Conservation (phyloP, 1,140 invertebrate species). For the Brachionus calyciflorus region DNA sequence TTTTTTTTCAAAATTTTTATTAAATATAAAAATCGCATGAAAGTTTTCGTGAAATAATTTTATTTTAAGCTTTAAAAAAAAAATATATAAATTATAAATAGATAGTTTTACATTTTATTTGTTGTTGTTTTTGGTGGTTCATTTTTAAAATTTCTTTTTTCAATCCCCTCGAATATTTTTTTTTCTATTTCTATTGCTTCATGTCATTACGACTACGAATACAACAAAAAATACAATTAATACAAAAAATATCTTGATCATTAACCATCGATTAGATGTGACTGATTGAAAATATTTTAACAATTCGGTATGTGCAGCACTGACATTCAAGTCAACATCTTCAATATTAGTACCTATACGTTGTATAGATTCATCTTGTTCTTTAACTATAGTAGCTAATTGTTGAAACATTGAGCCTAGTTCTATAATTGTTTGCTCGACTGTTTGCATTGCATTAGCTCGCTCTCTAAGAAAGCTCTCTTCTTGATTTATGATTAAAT, state of each 20-base stretch:
- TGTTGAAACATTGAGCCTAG: constrained; percentile 97
- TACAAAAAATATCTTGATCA: constrained; percentile 98
- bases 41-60: background rate
- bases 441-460: constrained; percentile 96
- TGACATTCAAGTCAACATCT: constrained; percentile 90
- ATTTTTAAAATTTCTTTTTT: background rate
- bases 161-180: background rate
- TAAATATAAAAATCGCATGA: background rate
- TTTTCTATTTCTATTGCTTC: background rate
- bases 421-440: constrained; percentile 97
- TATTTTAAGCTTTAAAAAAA: background rate
- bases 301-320: constrained; percentile 93
- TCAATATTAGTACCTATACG: constrained; percentile 96
- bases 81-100: background rate
- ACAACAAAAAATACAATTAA: constrained; percentile 98
- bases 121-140: too few species aligned
- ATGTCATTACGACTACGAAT: constrained; percentile 82
- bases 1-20: too few species aligned
- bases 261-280: constrained; percentile 93
- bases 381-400: constrained; percentile 95
- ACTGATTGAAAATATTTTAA: constrained; percentile 97
- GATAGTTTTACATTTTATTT: background rate
- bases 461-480: constrained; percentile 85
- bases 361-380: constrained; percentile 94
- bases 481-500: constrained; percentile 8